Evolutionary conservation across 2,797 vertebrate species (phyloP), one percentile per base, ranked within the genome.

Genomic region (Characodon lateralis): DNA sequence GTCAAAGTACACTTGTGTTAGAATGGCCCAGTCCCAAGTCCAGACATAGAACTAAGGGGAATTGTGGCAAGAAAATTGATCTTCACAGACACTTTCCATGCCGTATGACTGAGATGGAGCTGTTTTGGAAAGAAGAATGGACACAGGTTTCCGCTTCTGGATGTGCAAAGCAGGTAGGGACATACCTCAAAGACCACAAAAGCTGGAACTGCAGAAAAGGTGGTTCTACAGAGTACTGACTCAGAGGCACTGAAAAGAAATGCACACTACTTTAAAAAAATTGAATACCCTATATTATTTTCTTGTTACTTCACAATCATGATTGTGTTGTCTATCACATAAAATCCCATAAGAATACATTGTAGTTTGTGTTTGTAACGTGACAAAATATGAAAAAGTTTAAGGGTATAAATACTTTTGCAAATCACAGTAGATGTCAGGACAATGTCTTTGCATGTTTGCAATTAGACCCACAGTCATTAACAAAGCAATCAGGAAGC

Each of bases 401-500:
- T 24, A 10, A 39, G 20, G 8, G 7, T 39, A 22, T 65, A 16
- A 41, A 31, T 63, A 20, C 28, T 35, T 63, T 35, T 63, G 28
- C 28, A 5, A 41, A 12, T 24, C 35, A 18, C 35, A 41, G 35
- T 22, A 35, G 71, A 80, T 48, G 2, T 80, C 77, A 78, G 71
- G 28, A 53, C 43, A 75, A 66, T 72, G 31, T 74, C 65, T 68
- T 80, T 51, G 69, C 73, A 77, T 59, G 55, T 79, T 61, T 6
- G 1, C 73, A 83, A 82, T 84, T 73, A 78, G 35, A 80, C 72
- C 70, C 24, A 1, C 50, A 72, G 75, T 80, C 77, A 84, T 78
- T 79, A 24, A 31, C 59, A 31, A 61, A 61, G 59, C 59, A 31
- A 31, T 61, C 59, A 63, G 28, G 31, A 26, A 31, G 28, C 16